These are phyloP conservation scores for Stomorhina lunata DNA, from an alignment of 2,888 invertebrate genomes.

Conservation along the genomic window DNA sequence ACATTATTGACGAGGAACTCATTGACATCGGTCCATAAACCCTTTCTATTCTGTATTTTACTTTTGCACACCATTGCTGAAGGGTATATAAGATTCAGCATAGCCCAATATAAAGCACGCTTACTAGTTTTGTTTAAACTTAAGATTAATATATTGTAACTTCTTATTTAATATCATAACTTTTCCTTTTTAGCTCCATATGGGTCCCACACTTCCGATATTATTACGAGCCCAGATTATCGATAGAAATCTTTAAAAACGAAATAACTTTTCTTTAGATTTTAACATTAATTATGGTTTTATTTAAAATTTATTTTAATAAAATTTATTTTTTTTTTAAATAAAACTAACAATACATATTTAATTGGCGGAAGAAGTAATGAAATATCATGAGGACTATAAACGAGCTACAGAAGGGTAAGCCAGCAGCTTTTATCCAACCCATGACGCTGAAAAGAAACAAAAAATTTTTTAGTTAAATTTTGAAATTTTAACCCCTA, in stretches of 20 bases:
- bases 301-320: conserved; percentile 32
- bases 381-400: conserved; percentile 88
- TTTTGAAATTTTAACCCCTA: no score
- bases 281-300: conserved; percentile 15
- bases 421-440: conserved; percentile 88
- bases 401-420: conserved; percentile 91
- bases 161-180: neutral
- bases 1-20: no score
- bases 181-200: conserved; percentile 72
- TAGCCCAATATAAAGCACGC: neutral
- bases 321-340: conserved; percentile 9
- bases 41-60: no score
- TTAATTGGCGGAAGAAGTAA: conserved; percentile 88
- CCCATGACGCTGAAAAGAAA: conserved; percentile 84
- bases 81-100: no score
- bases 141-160: neutral
- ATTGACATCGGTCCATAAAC: no score
- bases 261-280: conserved; percentile 30
- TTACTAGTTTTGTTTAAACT: neutral
- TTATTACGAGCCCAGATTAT: conserved; percentile 70
- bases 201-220: conserved; percentile 77
- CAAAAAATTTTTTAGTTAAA: neutral
- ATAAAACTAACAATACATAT: conserved; percentile 78
- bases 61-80: no score
- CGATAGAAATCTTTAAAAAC: conserved; percentile 7